These are phyloP conservation scores for Nemurella pictetii DNA, from an alignment of 2,888 invertebrate species.

Conservation along the genomic window DNA sequence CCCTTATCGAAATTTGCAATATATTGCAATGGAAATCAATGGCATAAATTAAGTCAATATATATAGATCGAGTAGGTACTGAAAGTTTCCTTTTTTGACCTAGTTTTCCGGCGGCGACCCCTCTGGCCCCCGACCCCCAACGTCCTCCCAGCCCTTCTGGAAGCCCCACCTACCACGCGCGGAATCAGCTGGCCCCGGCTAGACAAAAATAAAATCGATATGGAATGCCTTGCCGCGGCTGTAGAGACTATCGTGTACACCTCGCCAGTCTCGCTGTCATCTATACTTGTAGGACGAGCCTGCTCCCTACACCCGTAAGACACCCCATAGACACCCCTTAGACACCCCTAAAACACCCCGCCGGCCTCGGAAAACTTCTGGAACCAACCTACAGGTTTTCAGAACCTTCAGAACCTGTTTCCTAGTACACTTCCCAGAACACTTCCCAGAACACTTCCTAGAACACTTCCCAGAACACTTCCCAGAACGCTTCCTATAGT, in stretches of 20 bases:
- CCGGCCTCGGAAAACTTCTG: no score
- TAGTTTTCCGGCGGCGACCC: conserved; percentile 8
- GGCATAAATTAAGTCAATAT: background rate
- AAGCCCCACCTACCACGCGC: conserved; percentile 16
- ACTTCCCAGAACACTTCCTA: no score
- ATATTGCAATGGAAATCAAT: background rate
- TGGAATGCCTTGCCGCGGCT: conserved; percentile 10
- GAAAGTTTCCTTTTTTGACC: conserved; percentile 16
- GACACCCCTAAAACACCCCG: background rate
- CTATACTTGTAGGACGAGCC: no score
- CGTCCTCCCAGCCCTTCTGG: background rate
- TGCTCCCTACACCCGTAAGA: background rate
- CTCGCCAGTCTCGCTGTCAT: no score
- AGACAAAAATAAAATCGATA: conserved; percentile 30
- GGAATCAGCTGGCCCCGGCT: conserved; percentile 20
- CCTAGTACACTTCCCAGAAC: no score
- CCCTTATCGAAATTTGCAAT: background rate
- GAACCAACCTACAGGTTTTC: no score
- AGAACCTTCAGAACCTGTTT: no score
- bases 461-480: no score
- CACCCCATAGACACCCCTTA: background rate
- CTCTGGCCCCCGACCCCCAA: background rate
- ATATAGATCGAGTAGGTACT: background rate
- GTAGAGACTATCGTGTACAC: no score
- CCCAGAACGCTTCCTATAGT: no score